Evolutionary conservation across 2,888 invertebrate species (phyloP), one percentile per base, ranked within the genome.

Genomic region (Agrochola lychnidis): DNA sequence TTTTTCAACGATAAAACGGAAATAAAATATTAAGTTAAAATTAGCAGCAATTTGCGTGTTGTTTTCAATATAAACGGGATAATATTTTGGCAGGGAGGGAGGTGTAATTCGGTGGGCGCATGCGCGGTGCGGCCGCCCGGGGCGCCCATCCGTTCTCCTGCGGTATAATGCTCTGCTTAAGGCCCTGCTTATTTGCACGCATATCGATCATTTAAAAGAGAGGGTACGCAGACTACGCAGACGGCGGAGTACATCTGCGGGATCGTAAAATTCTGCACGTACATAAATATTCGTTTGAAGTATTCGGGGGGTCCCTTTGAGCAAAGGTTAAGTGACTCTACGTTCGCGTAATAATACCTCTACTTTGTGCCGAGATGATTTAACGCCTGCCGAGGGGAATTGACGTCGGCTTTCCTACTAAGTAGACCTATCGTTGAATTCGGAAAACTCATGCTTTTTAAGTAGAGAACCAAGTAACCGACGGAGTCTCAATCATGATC

Each of bases 21-120:
- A 86, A 81, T 86, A 77, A 86, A 76, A 74, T 69, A 79, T 83
- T 76, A 82, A 76, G 76, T 56, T 62, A 70, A 86, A 84, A 84
- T 86, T 78, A 84, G 40, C 72, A 86, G 76, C 81, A 81, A 84
- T 81, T 86, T 78, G 76, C 75, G n/a, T 79, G 82, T 86, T 88
- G 80, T 83, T 86, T 87, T 81, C 78, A 81, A 87, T 80, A 82
- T 82, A 88, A 84, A 88, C 72, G 75, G 78, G 73, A 81, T 88
- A 81, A 76, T 87, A 82, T 87, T 85, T 70, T 77, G 82, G 79
- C 69, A 56, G 82, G 78, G 79, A 79, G 82, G 69, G 81, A 83
- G 79, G 88, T 81, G 87, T 89, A 87, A 87, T 85, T 87, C 89
- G 85, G 89, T 89, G 84, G 69, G 79, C 89, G 91, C 90, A 89